Conservation (phyloP, 2,888 invertebrate species). For the Leptinotarsa haldemani region DNA sequence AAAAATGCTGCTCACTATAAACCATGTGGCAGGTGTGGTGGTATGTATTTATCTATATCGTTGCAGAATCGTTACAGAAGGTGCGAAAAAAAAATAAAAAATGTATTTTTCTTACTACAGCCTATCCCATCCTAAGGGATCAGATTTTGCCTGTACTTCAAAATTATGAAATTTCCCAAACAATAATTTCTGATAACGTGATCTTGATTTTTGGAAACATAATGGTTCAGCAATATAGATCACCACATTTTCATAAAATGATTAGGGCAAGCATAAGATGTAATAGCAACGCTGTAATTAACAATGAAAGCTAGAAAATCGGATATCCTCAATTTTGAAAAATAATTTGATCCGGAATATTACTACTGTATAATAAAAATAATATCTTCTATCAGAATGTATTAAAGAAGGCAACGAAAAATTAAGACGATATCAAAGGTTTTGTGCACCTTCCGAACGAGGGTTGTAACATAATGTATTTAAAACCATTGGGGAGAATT, state of each 20-base stretch:
- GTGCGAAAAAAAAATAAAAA: no score
- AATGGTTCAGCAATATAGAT: slow-evolving; percentile 28
- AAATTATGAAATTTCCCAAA: no score
- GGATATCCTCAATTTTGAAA: slow-evolving; percentile 21
- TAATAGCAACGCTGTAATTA: slow-evolving; percentile 14
- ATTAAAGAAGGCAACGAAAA: slow-evolving; percentile 14
- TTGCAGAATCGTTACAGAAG: no score
- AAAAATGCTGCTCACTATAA: no score
- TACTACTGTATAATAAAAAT: slow-evolving; percentile 13
- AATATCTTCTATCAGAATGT: slow-evolving; percentile 5
- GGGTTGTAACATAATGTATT: slow-evolving; percentile 8
- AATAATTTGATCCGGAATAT: slow-evolving; percentile 1
- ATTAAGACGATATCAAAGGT: slow-evolving; percentile 11
- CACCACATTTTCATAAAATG: slow-evolving; percentile 30
- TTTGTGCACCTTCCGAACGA: slow-evolving; percentile 22
- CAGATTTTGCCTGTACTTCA: no score
- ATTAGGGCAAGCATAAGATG: slow-evolving; percentile 28
- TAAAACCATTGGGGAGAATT: slow-evolving; percentile 29
- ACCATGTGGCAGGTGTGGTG: no score
- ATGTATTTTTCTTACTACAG: no score
- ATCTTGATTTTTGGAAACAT: slow-evolving; percentile 24
- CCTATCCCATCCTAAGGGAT: no score
- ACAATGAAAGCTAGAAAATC: neutral
- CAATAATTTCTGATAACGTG: no score
- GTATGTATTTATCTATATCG: no score